These are phyloP conservation scores for Drosophila nebulosa DNA, from an alignment of 1,140 invertebrate genomes.

Conservation along the genomic window DNA sequence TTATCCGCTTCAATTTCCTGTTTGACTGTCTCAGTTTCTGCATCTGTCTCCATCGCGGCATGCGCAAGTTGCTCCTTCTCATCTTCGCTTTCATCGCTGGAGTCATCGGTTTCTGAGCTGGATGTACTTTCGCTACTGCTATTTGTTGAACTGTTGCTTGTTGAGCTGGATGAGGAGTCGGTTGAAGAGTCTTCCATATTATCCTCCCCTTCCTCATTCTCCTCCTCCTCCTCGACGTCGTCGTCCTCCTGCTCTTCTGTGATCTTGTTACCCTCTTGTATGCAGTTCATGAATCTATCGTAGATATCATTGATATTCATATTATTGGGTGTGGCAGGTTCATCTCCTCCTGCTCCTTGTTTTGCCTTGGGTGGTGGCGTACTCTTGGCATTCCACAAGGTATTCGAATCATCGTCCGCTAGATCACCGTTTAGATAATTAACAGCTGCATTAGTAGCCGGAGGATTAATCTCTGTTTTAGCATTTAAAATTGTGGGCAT, in stretches of 20 bases:
- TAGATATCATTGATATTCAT: slow-evolving; percentile 69
- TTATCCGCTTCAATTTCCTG: background rate
- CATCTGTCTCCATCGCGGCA: background rate
- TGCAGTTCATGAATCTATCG: slow-evolving; percentile 76
- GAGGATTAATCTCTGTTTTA: background rate
- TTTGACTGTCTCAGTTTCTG: background rate
- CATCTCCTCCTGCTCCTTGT: background rate
- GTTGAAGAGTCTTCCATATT: slow-evolving; percentile 10
- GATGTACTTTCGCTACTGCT: slow-evolving; percentile 4
- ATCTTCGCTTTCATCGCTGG: background rate
- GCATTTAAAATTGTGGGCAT: slow-evolving; percentile 37
- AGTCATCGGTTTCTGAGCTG: background rate
- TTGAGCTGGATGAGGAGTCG: background rate
- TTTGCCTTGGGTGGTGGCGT: slow-evolving; percentile 56
- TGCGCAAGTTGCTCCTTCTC: background rate
- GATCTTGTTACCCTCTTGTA: slow-evolving; percentile 26
- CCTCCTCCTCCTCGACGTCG: slow-evolving; percentile 4
- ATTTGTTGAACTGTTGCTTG: slow-evolving; percentile 2
- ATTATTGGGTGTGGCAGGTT: background rate
- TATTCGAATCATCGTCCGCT: slow-evolving; percentile 55
- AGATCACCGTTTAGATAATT: slow-evolving; percentile 25
- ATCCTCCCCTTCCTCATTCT: slow-evolving; percentile 23
- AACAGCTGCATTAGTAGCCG: background rate
- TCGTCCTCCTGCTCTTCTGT: slow-evolving; percentile 7
- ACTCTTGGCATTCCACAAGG: slow-evolving; percentile 63